These are phyloP conservation scores for Rhabditoides inermis DNA, from an alignment of 2,888 invertebrate genomes.

Conservation along the genomic window DNA sequence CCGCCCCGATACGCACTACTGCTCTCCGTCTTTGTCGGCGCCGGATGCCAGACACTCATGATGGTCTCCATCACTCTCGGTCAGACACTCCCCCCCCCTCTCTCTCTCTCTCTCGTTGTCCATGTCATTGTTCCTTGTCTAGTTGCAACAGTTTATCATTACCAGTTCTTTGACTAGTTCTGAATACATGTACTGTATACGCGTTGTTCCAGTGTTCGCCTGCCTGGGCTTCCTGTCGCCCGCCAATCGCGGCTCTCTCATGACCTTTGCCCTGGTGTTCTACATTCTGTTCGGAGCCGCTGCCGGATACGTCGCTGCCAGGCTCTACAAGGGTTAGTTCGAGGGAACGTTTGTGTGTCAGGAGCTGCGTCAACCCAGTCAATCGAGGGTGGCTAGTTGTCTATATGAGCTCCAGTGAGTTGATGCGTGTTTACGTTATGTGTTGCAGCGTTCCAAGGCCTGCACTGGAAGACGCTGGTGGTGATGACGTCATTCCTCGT, in stretches of 20 bases:
- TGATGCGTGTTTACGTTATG: no score
- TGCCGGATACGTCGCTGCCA: constrained; percentile 89
- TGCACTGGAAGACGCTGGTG: constrained; percentile 97
- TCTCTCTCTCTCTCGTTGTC: no score
- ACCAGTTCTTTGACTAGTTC: no score
- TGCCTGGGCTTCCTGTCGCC: constrained; percentile 96
- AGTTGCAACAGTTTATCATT: no score
- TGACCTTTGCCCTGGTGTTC: constrained; percentile 93
- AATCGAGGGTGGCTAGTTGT: no score
- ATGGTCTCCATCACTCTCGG: constrained; percentile 87
- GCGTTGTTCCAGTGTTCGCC: constrained; percentile 77
- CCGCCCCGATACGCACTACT: constrained; percentile 82
- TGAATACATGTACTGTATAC: constrained; percentile 1
- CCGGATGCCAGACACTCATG: constrained; percentile 86
- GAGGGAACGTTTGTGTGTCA: no score
- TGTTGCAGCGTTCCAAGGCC: constrained; percentile 75
- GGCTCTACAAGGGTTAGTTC: constrained; percentile 79
- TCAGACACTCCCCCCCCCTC: constrained; percentile 48
- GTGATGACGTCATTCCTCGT: constrained; percentile 88
- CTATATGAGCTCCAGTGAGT: no score
- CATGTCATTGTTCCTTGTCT: no score
- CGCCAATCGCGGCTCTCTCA: constrained; percentile 91
- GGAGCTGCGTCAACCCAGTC: no score
- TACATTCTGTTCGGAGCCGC: constrained; percentile 94
- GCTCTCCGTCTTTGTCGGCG: constrained; percentile 86